Evolutionary conservation across 2,797 vertebrate genomes (phyloP).

Genomic region (Cynopterus sphinx): DNA sequence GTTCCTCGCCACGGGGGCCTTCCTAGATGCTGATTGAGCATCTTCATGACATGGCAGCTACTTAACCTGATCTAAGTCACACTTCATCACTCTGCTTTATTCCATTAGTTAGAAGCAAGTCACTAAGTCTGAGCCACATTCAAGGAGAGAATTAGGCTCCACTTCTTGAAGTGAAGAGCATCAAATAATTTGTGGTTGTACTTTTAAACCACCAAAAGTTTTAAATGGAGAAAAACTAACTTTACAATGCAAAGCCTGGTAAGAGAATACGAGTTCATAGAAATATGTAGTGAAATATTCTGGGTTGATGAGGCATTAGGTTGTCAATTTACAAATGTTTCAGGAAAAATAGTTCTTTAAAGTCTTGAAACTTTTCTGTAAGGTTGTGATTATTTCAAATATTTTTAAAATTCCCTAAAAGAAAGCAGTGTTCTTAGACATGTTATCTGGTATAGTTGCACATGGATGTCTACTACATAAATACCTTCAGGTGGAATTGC

Average conservation of each 20-base stretch:
- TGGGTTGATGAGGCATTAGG: not conserved
- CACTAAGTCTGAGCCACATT: not conserved
- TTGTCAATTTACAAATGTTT: not conserved
- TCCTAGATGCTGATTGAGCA: not conserved
- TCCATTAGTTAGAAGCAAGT: not conserved
- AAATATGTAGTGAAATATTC: not conserved
- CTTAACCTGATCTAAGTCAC: not conserved
- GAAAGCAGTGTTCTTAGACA: not conserved
- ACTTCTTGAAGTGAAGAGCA: not conserved
- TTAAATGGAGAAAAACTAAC: not conserved
- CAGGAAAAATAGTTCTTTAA: not conserved
- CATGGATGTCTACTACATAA: not conserved
- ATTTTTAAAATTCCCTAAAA: not conserved
- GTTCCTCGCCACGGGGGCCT: not conserved
- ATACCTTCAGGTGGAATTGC: not conserved
- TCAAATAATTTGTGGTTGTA: not conserved
- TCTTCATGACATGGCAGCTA: not conserved
- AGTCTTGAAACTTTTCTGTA: not conserved
- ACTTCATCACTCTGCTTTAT: not conserved
- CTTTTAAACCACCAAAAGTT: not conserved
- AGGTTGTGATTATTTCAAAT: not conserved
- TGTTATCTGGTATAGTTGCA: not conserved
- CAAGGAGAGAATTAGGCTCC: not conserved
- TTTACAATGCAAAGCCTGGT: not conserved
- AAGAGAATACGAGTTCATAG: not conserved